Percentiles rank a stretch among this genome's conserved stretches.
phyloP scores from a whole-genome alignment of 2,113 vertebrate genomes.

The Procapra przewalskii region DNA sequence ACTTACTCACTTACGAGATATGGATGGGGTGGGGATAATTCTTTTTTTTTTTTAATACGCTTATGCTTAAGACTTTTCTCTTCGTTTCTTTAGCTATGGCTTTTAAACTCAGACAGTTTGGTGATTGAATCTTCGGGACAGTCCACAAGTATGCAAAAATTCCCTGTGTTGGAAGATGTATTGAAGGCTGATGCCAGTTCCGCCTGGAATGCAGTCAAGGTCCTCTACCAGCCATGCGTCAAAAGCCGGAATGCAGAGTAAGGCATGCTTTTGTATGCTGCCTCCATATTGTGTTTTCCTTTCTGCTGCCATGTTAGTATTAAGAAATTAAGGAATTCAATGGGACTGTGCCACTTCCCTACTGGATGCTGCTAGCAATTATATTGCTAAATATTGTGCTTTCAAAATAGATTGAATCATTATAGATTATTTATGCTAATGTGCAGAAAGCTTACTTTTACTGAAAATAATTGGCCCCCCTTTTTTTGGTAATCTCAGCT shows the following conservation, averaged over 20 bases:
- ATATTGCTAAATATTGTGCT: not conserved
- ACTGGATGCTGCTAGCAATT: not conserved
- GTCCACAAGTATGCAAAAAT: conserved; percentile 53
- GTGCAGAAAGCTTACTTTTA: conserved; percentile 2
- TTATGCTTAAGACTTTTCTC: conserved; percentile 43
- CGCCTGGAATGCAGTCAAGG: conserved; percentile 85
- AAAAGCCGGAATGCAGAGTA: conserved; percentile 87
- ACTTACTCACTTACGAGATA: not conserved
- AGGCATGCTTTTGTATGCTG: conserved; percentile 67
- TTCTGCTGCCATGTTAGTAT: not conserved
- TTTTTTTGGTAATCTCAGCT: conserved; percentile 32
- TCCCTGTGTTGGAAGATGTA: conserved; percentile 73
- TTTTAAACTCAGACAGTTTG: conserved; percentile 94
- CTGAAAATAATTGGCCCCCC: not conserved
- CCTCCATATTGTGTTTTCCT: not conserved
- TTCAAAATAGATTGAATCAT: conserved; percentile 24
- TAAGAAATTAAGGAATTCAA: not conserved
- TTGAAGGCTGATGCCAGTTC: conserved; percentile 50
- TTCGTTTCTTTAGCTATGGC: conserved; percentile 87
- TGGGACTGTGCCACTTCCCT: not conserved
- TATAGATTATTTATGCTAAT: not conserved
- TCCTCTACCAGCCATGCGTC: conserved; percentile 89
- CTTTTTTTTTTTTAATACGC: not conserved
- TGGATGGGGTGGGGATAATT: not conserved
- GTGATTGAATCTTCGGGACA: conserved; percentile 82